Conservation (phyloP, 1,140 invertebrate species). For the Cephus cinctus region DNA sequence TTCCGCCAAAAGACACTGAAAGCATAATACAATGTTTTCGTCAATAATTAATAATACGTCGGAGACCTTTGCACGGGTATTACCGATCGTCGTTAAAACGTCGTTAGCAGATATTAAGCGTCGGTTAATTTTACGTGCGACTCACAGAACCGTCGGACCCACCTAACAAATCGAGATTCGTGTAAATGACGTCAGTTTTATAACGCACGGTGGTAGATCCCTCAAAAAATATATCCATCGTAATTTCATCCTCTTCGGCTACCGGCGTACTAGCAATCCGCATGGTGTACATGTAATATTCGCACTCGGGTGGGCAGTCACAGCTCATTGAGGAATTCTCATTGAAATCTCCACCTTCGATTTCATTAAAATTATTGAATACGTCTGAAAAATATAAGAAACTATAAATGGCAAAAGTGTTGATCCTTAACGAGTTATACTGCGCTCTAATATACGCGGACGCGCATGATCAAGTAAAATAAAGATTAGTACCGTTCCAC, state of each 20-base stretch:
- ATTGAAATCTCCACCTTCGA: slow-evolving; percentile 14
- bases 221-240: slow-evolving; percentile 28
- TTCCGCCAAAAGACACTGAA: slow-evolving; percentile 24
- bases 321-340: slow-evolving; percentile 23
- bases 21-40: slow-evolving; percentile 2
- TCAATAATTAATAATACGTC: neutral
- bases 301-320: slow-evolving; percentile 28
- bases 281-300: slow-evolving; percentile 24
- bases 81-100: too few species aligned
- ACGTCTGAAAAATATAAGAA: slow-evolving; percentile 16
- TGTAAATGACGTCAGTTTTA: slow-evolving; percentile 26
- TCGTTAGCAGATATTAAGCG: too few species aligned
- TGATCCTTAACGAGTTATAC: too few species aligned
- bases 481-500: slow-evolving; percentile 26
- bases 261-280: slow-evolving; percentile 17
- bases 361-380: slow-evolving; percentile 22
- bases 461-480: too few species aligned
- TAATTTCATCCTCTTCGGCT: slow-evolving; percentile 1
- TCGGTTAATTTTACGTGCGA: too few species aligned
- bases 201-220: slow-evolving; percentile 24
- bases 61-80: neutral
- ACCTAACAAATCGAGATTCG: slow-evolving; percentile 33
- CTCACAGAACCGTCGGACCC: neutral
- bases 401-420: too few species aligned
- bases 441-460: neutral